phyloP scores from a whole-genome alignment of 2,797 vertebrate genomes.

The Morelia viridis region DNA sequence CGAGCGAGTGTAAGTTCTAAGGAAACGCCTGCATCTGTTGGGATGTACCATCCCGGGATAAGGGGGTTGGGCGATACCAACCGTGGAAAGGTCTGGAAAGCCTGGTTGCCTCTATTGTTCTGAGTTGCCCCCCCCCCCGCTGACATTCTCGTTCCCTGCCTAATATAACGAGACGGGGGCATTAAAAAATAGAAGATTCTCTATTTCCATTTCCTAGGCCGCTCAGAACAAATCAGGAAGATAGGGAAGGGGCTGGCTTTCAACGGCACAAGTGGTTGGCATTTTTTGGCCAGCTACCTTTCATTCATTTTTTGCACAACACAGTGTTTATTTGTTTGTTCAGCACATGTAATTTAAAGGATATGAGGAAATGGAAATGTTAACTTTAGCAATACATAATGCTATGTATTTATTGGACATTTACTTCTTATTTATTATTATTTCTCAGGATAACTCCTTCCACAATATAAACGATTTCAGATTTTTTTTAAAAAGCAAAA shows the following conservation, averaged over 20 bases:
- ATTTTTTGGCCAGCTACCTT: constrained; percentile 17
- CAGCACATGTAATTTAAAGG: not conserved
- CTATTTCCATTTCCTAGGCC: not conserved
- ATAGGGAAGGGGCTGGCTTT: not conserved
- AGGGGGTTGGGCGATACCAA: constrained; percentile 52
- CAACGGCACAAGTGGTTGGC: no score
- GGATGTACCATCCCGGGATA: constrained; percentile 42
- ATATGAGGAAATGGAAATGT: not conserved
- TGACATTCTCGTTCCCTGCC: not conserved
- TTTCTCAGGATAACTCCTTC: not conserved
- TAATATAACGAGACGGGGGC: not conserved
- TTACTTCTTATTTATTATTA: not conserved
- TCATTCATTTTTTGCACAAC: constrained; percentile 11
- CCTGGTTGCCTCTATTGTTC: not conserved
- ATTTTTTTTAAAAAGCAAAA: not conserved
- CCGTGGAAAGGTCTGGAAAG: not conserved
- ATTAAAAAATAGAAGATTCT: not conserved
- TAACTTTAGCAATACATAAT: not conserved
- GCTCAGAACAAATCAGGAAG: not conserved
- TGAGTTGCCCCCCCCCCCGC: not conserved
- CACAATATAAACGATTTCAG: not conserved
- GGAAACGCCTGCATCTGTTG: constrained; percentile 42
- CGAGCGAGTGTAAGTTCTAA: constrained; percentile 33
- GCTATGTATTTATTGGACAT: not conserved
- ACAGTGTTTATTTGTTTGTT: not conserved